These are phyloP conservation scores for Oxyura jamaicensis DNA, from an alignment of 2,113 vertebrate genomes.

Conservation along the genomic window DNA sequence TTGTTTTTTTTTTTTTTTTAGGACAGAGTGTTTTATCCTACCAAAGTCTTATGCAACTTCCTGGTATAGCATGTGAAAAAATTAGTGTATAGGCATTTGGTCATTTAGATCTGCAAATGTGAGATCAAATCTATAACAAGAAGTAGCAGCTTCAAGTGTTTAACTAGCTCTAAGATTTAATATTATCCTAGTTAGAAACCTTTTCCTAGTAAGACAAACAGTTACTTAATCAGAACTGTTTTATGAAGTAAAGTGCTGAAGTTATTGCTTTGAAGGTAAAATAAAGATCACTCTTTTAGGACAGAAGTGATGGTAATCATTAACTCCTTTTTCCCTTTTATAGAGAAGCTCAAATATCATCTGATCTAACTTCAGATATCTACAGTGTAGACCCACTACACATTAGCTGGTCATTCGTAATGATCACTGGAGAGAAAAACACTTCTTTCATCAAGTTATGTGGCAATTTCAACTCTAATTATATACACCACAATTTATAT, in stretches of 20 bases:
- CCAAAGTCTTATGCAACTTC: background rate
- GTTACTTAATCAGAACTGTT: background rate
- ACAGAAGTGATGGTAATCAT: rapidly evolving
- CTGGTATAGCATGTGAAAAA: background rate
- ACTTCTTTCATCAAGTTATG: background rate
- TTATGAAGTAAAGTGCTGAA: background rate
- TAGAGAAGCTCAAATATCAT: background rate
- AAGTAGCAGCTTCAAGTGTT: background rate
- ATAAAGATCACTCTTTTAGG: background rate
- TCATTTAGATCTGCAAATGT: background rate
- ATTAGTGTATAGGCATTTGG: background rate
- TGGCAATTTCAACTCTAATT: background rate
- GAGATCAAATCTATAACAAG: background rate
- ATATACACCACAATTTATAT: background rate
- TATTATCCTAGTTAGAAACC: background rate
- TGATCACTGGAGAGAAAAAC: background rate
- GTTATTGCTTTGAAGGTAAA: background rate
- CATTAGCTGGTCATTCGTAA: background rate
- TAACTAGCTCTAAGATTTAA: background rate
- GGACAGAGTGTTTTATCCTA: background rate
- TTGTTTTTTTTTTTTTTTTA: background rate
- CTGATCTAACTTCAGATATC: background rate
- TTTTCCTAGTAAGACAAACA: background rate
- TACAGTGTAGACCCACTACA: background rate
- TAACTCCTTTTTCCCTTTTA: background rate